Evolutionary conservation across 92 coral and sea anemone genomes (phyloP), one percentile per base, ranked within the genome.

Genomic region (Epizoanthus rinbou): DNA sequence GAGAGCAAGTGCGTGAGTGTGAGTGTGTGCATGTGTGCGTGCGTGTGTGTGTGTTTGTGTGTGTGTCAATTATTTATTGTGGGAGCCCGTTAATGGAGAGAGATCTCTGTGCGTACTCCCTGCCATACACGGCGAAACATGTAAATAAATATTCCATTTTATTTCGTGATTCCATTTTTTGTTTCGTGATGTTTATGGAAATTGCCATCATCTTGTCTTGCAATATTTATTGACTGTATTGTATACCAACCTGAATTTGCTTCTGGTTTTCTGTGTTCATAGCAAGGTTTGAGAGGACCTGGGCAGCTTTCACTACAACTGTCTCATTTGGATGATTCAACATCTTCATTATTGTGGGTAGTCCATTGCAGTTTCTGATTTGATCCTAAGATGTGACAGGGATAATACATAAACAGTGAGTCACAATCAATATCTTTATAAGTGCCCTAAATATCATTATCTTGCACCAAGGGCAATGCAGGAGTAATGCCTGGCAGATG

Each of bases 231-330:
- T 19, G 25, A 8, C 50, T n/a, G 6, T 37, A 5, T 5, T n/a
- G 16, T 0, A 15, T 18, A 16, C 66, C 19, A 58, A 92, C 98
- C 92, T 89, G 87, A 45, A 94, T 80, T 16, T 74, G 72, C 69
- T 88, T 69, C 72, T 94, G 98, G 72, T 93, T 90, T 57, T 85
- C 92, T 35, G 79, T 81, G 78, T 92, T 90, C 87, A 92, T 86
- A 8, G 97, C 92, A 19, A 94, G 74, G 83, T 94, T 92, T 19
- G 92, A 79, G 39, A 91, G 86, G 47, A 91, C 91, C 76, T 89
- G 97, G n/a, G 84, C 83, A 23, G 91, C 93, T 69, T 90, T 91
- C 54, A 80, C 37, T 67, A 82, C 81, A 18, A 93, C 57, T 2
- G 13, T 45, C 14, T 69, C 79, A 35, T 66, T 81, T 39, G 82